Evolutionary conservation across 2,888 invertebrate genomes (phyloP), one percentile per base, ranked within the genome.

Genomic region (Noctua pronuba): DNA sequence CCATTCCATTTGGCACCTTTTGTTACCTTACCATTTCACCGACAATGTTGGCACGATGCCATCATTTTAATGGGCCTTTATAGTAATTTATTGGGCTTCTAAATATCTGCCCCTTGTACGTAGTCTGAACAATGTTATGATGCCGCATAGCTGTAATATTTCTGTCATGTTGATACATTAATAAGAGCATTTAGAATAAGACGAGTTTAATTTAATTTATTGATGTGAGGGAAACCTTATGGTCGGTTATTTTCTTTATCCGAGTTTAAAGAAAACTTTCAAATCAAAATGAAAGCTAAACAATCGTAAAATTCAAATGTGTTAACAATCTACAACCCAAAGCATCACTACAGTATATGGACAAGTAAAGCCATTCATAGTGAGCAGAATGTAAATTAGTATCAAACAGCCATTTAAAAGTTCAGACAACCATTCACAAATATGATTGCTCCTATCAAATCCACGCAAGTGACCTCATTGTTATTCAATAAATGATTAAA

Each of bases 401-500:
- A 65, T 55, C 77, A 80, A 86, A 75, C 71, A 71, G 58, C 52
- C 28, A 82, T 80, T 73, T 81, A 84, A 81, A 75, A 79, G 72
- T 80, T 69, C 77, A 73, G 60, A 75, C 74, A 68, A n/a, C 55
- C 75, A 77, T 78, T 85, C 77, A 73, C 46, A 62, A 86, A 79
- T 71, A 72, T 82, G 85, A 82, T 85, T 66, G 84, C 65, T 77
- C 52, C 73, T 77, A 86, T 86, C 85, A 80, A 80, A 86, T 75
- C 75, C 66, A 74, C 16, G 6, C 67, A 67, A 76, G 73, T 85
- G 73, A 82, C 82, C 82, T 79, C 82, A 89, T 88, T 89, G 82
- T 79, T 89, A 89, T 89, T 89, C 88, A 88, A 82, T 82, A 70
- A 77, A 64, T 79, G 88, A 80, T 78, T 80, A 77, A 75, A 79